Evolutionary conservation across 2,888 invertebrate genomes (phyloP), one percentile per base, ranked within the genome.

Genomic region (Watsonalla binaria): DNA sequence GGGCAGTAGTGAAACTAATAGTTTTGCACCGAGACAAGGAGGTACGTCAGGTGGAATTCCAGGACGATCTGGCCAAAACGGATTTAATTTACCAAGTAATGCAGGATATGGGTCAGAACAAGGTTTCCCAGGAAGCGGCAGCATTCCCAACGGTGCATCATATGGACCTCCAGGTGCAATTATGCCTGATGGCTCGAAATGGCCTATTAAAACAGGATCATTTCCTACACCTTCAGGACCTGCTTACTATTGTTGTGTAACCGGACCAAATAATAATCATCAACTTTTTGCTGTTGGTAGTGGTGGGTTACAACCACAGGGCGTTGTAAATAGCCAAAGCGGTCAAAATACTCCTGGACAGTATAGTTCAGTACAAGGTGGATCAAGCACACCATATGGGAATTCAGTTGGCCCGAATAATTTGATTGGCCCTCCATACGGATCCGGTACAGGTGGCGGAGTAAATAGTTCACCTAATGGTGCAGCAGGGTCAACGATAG

Each of bases 161-260:
- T 39, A 39, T 13, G 49, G 37, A 14, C 37, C 49, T 13, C 48
- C 35, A 2, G 34, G 13, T 35, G 48, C 35, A 6, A 35, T 35
- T 11, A 37, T 35, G 14, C 37, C 49, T 33, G 34, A 47, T 47
- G 50, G 63, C 57, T 49, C 51, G 6, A 69, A 69, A 61, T 66
- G 76, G 77, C 66, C 75, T 51, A 37, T 65, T 58, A 49, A 62
- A 54, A 60, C 72, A 34, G 62, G 63, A 6, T 54, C 70, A 52
- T 63, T 70, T 58, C 54, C 62, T 48, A 72, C 70, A 24, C 64
- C 74, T 45, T 70, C 72, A 47, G 79, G 78, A 15, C 55, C 65
- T 6, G 67, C 70, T 39, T 79, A 76, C 57, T 74, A 72, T 55
- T 80, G 79, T 53, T 80, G 79, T 60, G 68, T 73, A 42, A 65